These are phyloP conservation scores for Macroramphosus scolopax DNA, from an alignment of 2,797 vertebrate genomes.

Conservation along the genomic window DNA sequence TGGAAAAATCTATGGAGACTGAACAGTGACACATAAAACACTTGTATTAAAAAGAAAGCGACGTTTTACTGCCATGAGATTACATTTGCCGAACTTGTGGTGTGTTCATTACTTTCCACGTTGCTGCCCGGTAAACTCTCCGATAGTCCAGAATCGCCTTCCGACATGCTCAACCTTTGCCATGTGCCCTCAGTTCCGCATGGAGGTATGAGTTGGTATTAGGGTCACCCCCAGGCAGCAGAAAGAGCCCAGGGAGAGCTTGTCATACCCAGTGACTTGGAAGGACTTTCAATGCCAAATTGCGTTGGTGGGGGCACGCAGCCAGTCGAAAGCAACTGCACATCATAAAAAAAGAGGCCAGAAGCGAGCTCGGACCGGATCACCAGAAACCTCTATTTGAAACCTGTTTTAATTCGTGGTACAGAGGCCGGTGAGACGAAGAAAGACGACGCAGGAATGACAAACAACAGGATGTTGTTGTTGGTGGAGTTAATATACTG, in stretches of 20 bases:
- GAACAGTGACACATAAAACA: too few species aligned
- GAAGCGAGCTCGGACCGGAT: conserved; percentile 47
- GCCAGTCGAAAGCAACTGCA: conserved; percentile 43
- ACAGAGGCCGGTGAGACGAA: conserved; percentile 32
- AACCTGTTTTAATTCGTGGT: conserved; percentile 47
- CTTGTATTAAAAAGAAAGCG: too few species aligned
- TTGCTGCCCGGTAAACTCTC: too few species aligned
- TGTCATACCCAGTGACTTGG: conserved; percentile 61
- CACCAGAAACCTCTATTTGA: conserved; percentile 36
- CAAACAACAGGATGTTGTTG: conserved; percentile 21
- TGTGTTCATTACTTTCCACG: too few species aligned
- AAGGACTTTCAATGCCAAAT: conserved; percentile 48
- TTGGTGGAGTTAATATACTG: conserved; percentile 13
- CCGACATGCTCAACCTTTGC: not conserved
- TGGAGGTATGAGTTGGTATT: conserved; percentile 38
- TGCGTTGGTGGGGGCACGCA: conserved; percentile 41
- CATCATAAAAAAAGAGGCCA: conserved; percentile 50
- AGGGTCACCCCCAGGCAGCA: conserved; percentile 37
- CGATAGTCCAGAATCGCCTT: not conserved
- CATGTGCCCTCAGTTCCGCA: conserved; percentile 37
- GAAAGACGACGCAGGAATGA: conserved; percentile 37
- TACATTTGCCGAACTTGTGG: too few species aligned
- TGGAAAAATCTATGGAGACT: too few species aligned
- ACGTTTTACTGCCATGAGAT: too few species aligned
- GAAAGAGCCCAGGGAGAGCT: conserved; percentile 50